phyloP scores from a whole-genome alignment of 2,888 invertebrate genomes.

The Cyrtodaria siliqua region DNA sequence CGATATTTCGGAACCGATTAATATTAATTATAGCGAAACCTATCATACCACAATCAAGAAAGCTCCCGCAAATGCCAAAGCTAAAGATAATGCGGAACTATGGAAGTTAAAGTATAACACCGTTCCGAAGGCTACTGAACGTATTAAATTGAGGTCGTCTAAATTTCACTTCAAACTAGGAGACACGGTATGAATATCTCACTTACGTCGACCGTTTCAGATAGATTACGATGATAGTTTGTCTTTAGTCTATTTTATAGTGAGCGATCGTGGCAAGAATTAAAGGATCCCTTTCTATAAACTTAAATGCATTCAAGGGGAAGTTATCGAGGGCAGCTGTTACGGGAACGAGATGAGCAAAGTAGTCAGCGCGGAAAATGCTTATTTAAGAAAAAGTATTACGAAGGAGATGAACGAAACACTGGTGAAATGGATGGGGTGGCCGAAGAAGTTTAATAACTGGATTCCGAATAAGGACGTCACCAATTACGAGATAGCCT shows the following conservation, averaged over 20 bases:
- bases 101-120: conserved; percentile 12
- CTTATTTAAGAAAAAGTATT: conserved; percentile 4
- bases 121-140: no score
- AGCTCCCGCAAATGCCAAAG: conserved; percentile 19
- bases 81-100: conserved; percentile 5
- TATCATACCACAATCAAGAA: conserved; percentile 33
- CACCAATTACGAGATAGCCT: not conserved
- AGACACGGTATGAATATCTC: conserved; percentile 35
- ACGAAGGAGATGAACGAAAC: not conserved
- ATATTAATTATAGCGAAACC: conserved; percentile 28
- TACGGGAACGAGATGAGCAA: conserved; percentile 31
- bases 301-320: conserved; percentile 21
- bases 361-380: conserved; percentile 7
- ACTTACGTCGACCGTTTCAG: conserved; percentile 22
- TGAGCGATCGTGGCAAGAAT: conserved; percentile 10
- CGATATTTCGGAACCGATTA: conserved; percentile 12
- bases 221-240: conserved; percentile 1
- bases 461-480: conserved; percentile 1
- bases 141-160: no score
- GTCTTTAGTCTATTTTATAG: conserved; percentile 32
- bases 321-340: conserved; percentile 22
- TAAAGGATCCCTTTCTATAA: conserved; percentile 17
- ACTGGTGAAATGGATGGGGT: conserved; percentile 29
- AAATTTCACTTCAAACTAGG: conserved; percentile 24
- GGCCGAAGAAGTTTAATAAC: conserved; percentile 15